A percentile compares a stretch with the other conserved stretches of the same genome.
Evolutionary conservation across 2,888 invertebrate genomes (phyloP).

Genomic region (Leistus spinibarbis): DNA sequence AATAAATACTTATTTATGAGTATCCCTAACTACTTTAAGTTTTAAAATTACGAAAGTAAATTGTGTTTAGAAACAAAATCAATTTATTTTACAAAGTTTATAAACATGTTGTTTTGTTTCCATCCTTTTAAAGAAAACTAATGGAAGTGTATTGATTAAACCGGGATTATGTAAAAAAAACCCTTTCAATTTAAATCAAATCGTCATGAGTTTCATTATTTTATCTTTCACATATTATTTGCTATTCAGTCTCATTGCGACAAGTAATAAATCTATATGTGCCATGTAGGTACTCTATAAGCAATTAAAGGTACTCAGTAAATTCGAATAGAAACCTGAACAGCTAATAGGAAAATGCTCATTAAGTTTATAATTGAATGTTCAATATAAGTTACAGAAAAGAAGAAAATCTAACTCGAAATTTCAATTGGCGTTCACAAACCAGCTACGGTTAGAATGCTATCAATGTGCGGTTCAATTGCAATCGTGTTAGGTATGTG

Average conservation of each 20-base stretch:
- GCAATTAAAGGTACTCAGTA: neutral
- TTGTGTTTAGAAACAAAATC: no score
- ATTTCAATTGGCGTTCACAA: neutral
- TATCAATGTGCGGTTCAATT: neutral
- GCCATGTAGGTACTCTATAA: neutral
- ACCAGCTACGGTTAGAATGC: neutral
- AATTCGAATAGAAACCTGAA: neutral
- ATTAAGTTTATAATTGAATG: neutral
- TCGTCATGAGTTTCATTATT: no score
- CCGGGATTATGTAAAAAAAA: no score
- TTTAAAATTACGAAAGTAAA: no score
- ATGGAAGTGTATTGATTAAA: no score
- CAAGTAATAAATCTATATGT: neutral
- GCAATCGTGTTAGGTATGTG: neutral
- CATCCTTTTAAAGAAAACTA: no score
- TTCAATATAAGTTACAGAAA: neutral
- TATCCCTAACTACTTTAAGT: no score
- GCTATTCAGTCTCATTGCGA: neutral
- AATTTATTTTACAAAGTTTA: no score
- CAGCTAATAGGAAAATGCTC: neutral
- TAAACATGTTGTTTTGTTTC: no score
- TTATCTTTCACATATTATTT: no score
- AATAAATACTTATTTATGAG: no score
- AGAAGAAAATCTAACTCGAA: neutral
- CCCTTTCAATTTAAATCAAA: no score